These are phyloP conservation scores for Eulemur rufifrons DNA, from an alignment of 2,113 vertebrate species.

Conservation along the genomic window DNA sequence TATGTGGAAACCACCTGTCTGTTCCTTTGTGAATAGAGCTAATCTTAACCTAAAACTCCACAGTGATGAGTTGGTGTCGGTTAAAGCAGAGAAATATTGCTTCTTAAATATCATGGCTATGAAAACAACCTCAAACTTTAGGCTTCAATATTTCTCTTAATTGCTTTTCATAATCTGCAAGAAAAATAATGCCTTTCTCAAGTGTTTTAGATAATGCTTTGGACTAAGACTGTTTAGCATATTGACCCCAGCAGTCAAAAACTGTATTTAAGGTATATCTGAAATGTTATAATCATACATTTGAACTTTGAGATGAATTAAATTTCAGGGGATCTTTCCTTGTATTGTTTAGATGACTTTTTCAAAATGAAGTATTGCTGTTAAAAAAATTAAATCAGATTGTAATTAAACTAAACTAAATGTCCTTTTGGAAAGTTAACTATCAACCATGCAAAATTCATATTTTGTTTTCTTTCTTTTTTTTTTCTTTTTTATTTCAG, in stretches of 20 bases:
- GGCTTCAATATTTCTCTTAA: slow-evolving; percentile 55
- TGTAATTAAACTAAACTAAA: slow-evolving; percentile 60
- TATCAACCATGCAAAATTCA: slow-evolving; percentile 44
- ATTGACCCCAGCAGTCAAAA: slow-evolving; percentile 38
- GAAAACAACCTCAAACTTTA: slow-evolving; percentile 55
- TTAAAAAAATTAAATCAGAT: slow-evolving; percentile 26
- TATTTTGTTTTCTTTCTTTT: slow-evolving; percentile 25
- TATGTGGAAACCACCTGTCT: slow-evolving; percentile 33
- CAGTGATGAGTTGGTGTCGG: not conserved
- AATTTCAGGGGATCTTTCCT: slow-evolving; percentile 34
- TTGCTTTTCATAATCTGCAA: slow-evolving; percentile 32
- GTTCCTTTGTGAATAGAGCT: not conserved
- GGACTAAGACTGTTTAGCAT: slow-evolving; percentile 3
- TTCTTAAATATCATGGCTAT: slow-evolving; percentile 56
- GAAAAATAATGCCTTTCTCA: slow-evolving; percentile 19
- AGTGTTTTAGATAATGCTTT: slow-evolving; percentile 30
- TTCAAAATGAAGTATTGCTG: slow-evolving; percentile 49
- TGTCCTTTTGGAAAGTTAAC: slow-evolving; percentile 52
- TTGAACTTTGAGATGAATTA: slow-evolving; percentile 51
- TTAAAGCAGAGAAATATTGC: slow-evolving; percentile 48
- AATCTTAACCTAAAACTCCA: slow-evolving; percentile 36
- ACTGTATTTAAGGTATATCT: not conserved
- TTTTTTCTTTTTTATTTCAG: too few species aligned
- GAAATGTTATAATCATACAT: slow-evolving; percentile 43
- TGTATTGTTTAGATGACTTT: slow-evolving; percentile 31